A percentile compares a stretch with the other conserved stretches of the same genome.
Evolutionary conservation across 2,888 invertebrate species (phyloP).

Genomic region (Phortica magna): DNA sequence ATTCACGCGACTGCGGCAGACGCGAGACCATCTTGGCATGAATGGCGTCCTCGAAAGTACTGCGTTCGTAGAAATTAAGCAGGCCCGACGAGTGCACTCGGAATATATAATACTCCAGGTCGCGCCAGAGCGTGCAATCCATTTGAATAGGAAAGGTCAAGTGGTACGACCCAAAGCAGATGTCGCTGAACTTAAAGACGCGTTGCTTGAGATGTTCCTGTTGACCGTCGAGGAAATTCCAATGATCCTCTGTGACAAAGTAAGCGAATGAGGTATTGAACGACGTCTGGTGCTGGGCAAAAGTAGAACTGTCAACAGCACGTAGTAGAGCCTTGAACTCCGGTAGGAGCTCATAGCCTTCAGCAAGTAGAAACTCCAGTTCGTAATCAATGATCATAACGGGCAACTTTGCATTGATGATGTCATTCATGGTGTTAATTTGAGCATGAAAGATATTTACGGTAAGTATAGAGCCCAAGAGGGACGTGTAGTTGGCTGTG

Average conservation of each 20-base stretch:
- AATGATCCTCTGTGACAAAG: conserved; percentile 66
- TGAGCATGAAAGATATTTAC: conserved; percentile 65
- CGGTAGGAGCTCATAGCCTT: conserved; percentile 46
- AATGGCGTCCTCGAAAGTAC: conserved; percentile 61
- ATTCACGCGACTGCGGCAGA: conserved; percentile 52
- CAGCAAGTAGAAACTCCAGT: conserved; percentile 59
- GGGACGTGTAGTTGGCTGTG: conserved; percentile 64
- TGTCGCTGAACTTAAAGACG: conserved; percentile 65
- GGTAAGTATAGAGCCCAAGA: conserved; percentile 69
- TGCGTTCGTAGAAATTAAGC: conserved; percentile 59
- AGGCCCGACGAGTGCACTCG: conserved; percentile 68
- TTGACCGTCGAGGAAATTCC: conserved; percentile 63
- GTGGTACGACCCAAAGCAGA: conserved; percentile 71
- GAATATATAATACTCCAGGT: conserved; percentile 64
- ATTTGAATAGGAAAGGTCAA: conserved; percentile 68
- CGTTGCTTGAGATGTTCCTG: conserved; percentile 62
- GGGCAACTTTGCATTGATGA: conserved; percentile 59
- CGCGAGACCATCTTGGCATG: conserved; percentile 61
- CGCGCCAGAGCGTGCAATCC: conserved; percentile 68
- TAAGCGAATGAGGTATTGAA: conserved; percentile 67
- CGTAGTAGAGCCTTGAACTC: conserved; percentile 57
- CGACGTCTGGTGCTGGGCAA: conserved; percentile 50
- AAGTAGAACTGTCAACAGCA: conserved; percentile 60
- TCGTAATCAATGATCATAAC: conserved; percentile 73
- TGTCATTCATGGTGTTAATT: conserved; percentile 67